phyloP scores from a whole-genome alignment of 2,888 invertebrate genomes.

The Macaria notata region DNA sequence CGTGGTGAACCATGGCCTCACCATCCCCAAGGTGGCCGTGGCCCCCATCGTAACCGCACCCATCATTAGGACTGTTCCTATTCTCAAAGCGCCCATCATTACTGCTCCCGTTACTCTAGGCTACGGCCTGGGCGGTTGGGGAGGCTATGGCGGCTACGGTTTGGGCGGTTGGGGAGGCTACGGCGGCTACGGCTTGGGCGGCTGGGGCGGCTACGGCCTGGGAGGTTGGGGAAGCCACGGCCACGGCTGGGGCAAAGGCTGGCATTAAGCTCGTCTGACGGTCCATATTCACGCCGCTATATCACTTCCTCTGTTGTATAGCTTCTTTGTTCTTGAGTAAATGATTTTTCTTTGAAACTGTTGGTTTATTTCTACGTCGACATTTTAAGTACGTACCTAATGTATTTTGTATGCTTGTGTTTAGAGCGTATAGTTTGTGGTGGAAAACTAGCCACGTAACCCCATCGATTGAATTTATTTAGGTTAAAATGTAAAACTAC shows the following conservation, averaged over 20 bases:
- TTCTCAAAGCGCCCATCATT: constrained; percentile 40
- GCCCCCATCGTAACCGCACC: constrained; percentile 42
- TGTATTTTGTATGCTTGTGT: too few relatives aligned
- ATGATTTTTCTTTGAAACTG: constrained; percentile 5
- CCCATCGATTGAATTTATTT: too few relatives aligned
- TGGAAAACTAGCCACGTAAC: too few relatives aligned
- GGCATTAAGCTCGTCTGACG: constrained; percentile 26
- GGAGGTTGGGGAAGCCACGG: constrained; percentile 25
- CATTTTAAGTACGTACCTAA: too few relatives aligned
- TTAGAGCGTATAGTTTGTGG: too few relatives aligned
- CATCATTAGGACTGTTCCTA: constrained; percentile 37
- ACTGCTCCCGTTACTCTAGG: constrained; percentile 33
- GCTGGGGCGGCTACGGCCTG: constrained; percentile 22
- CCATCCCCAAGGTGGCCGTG: constrained; percentile 44
- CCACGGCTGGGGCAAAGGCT: constrained; percentile 36
- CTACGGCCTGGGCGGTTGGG: constrained; percentile 8
- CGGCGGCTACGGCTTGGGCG: constrained; percentile 14
- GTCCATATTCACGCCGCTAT: constrained; percentile 20
- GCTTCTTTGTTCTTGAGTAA: constrained; percentile 26
- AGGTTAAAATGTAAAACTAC: too few relatives aligned
- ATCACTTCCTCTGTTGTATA: constrained; percentile 20
- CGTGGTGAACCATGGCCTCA: constrained; percentile 56
- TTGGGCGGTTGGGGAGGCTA: constrained; percentile 33
- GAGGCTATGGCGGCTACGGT: constrained; percentile 8
- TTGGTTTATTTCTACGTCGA: too few relatives aligned